These are phyloP conservation scores for Alaudala cheleensis DNA, from an alignment of 2,113 vertebrate species.

Conservation along the genomic window DNA sequence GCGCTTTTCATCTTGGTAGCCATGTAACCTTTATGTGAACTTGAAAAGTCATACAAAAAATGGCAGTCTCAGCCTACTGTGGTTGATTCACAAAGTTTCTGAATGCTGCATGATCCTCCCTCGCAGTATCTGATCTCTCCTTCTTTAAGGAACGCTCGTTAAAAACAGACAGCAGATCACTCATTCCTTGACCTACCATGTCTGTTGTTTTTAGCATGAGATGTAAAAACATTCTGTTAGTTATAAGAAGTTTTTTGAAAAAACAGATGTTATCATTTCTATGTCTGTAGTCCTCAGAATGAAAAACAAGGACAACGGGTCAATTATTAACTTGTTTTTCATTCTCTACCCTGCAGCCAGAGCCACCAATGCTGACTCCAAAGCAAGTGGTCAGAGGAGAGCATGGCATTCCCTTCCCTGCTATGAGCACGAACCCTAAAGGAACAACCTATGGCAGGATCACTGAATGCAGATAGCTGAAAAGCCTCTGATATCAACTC, in stretches of 20 bases:
- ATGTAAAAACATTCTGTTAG: conserved; percentile 11
- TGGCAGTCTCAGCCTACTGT: background rate
- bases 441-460: background rate
- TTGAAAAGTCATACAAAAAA: conserved; percentile 48
- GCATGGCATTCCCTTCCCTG: background rate
- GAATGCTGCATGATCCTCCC: background rate
- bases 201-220: conserved; percentile 34
- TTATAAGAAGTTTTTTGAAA: background rate
- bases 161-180: conserved; percentile 18
- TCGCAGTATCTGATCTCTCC: conserved; percentile 5
- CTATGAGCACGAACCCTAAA: background rate
- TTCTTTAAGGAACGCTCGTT: background rate
- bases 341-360: background rate
- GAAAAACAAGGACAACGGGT: conserved; percentile 32
- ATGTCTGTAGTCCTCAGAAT: background rate
- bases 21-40: conserved; percentile 58
- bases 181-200: conserved; percentile 19
- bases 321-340: conserved; percentile 63
- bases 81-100: conserved; percentile 25
- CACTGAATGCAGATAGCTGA: background rate
- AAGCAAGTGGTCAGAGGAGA: background rate
- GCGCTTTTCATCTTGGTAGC: conserved; percentile 43
- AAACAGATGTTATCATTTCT: conserved; percentile 60
- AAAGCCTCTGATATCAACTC: background rate
- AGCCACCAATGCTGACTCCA: background rate